phyloP scores from a whole-genome alignment of 2,113 vertebrate species.

The Tenebrosternarchus preto region DNA sequence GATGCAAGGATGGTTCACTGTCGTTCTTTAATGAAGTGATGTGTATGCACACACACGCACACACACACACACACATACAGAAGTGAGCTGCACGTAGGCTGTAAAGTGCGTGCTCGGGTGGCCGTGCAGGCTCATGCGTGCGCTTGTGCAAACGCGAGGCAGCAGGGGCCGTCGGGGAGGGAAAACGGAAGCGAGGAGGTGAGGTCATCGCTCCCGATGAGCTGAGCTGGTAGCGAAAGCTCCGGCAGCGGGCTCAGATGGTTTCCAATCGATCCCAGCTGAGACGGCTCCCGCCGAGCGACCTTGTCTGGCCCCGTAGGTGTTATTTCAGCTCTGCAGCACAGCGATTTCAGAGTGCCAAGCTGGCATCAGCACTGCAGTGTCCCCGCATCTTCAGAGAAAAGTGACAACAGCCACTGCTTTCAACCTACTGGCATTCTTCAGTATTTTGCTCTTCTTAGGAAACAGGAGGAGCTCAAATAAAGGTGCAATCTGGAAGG shows the following conservation, averaged over 20 bases:
- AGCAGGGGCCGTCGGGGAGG: background rate
- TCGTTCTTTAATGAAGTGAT: background rate
- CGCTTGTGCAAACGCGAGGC: background rate
- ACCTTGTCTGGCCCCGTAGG: constrained; percentile 50
- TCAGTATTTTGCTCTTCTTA: background rate
- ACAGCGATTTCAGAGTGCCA: constrained; percentile 16
- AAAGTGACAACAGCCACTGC: constrained; percentile 16
- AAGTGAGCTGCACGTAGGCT: background rate
- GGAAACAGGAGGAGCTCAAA: constrained; percentile 10
- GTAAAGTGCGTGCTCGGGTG: too few relatives aligned
- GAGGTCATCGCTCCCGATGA: constrained; percentile 50
- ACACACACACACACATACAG: too few relatives aligned
- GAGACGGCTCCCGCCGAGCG: background rate
- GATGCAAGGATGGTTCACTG: background rate
- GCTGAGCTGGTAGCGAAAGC: constrained; percentile 34
- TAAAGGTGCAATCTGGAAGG: background rate
- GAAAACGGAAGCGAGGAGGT: constrained; percentile 17
- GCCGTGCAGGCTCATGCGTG: background rate
- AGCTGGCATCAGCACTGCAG: constrained; percentile 14
- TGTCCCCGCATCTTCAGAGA: constrained; percentile 3
- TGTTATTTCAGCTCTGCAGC: constrained; percentile 45
- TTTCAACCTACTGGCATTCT: constrained; percentile 1
- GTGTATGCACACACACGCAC: background rate
- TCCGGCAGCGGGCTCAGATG: constrained; percentile 45
- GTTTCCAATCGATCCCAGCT: constrained; percentile 45